Evolutionary conservation across 2,797 vertebrate species (phyloP), one percentile per base, ranked within the genome.

Genomic region (Myoxocephalus aenaeus): DNA sequence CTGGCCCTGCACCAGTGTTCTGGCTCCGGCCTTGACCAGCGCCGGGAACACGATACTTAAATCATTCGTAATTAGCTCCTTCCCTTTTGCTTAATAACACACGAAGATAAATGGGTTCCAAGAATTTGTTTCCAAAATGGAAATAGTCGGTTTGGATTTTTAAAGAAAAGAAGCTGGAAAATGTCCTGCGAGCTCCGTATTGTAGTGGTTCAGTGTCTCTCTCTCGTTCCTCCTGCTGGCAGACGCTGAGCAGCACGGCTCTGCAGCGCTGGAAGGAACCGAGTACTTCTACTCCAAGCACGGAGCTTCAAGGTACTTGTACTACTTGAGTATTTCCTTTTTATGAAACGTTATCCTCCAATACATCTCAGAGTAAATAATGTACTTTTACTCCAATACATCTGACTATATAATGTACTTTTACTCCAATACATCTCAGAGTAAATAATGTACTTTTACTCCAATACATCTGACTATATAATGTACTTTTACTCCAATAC

Each of bases 11-110:
- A 29, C 72, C 70, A 73, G 73, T 56, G 71, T 67, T 75, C 72
- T 83, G 92, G 89, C 88, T 85, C 75, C 69, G 82, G 75, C 85
- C 81, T 83, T 75, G 80, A 86, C 90, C 90, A 89, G 79, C 85
- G 75, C 61, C 83, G 83, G 91, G 80, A 94, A 93, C 79, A 76
- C 51, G 80, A 94, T 93, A 90, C 90, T 86, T 84, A 87, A 93
- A 94, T 93, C 90, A 92, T 92, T 94, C 80, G 87, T 91, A 93
- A 94, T 94, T 90, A 93, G 88, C 86, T 93, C 85, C 82, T 92
- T 93, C 85, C 88, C 80, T 88, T 65, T 87, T 90, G 88, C 87
- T 91, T 90, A 92, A 92, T 88, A 92, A 90, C 89, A 94, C 89
- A 89, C 79, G 86, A 87, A 91, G 88, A 92, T 87, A 84, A 85